Evolutionary conservation across 2,888 invertebrate genomes (phyloP), one percentile per base, ranked within the genome.

Genomic region (Taphrorychus bicolor): DNA sequence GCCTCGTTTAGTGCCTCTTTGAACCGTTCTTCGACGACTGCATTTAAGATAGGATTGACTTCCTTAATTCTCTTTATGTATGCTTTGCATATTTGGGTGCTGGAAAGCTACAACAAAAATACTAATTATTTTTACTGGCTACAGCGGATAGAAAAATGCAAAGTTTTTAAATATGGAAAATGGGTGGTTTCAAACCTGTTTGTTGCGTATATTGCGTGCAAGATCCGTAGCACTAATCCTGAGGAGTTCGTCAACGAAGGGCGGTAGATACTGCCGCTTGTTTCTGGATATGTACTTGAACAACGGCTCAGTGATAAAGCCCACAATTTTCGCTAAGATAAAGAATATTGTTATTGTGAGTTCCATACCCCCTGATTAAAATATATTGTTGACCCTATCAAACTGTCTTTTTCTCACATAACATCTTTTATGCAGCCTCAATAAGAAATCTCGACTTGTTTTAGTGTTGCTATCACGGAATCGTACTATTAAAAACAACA

Each of bases 51-150:
- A 0, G 89, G 88, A 81, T 95, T 92, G 0, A 93, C 91, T 82
- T 91, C 88, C 73, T 88, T 87, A 73, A 92, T 92, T 69, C 94
- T 85, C n/a, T 87, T 86, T 73, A 94, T 90, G 77, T 89, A 94
- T 0, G 91, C 88, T 72, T 86, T 80, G 40, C 92, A 87, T 19
- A 92, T 86, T 77, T 87, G 86, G 81, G 89, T 89, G 77, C 91
- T 88, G 73, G 88, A 88, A 66, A 91, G 82, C 91, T 92, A 81
- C 32, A 84, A 83, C n/a, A n/a, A n/a, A n/a, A n/a, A n/a, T n/a
- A n/a, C n/a, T n/a, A n/a, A n/a, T n/a, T n/a, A 32, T 32, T 32
- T 32, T 32, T 7, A 62, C 56, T n/a, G 57, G 9, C n/a, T n/a
- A n/a, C n/a, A n/a, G n/a, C n/a, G 53, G 57, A 7, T 32, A 17